Evolutionary conservation across 2,113 vertebrate species (phyloP), one percentile per base, ranked within the genome.

Genomic region (Thomomys bottae): DNA sequence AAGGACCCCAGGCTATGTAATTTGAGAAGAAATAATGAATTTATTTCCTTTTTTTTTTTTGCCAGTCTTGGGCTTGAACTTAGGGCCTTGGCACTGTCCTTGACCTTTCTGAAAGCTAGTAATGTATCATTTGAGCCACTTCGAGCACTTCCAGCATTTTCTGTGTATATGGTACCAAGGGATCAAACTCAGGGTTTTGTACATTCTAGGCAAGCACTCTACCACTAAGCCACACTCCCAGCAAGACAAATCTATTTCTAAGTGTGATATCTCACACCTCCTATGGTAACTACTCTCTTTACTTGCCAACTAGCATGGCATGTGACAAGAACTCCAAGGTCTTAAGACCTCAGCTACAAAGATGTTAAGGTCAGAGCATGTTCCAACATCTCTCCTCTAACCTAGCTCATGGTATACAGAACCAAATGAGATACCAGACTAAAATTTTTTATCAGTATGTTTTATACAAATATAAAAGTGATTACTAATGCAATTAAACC

Each of bases 181-280:
- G n/a, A n/a, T n/a, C n/a, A n/a, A n/a, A n/a, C n/a, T n/a, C n/a
- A n/a, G n/a, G n/a, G n/a, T n/a, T n/a, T n/a, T n/a, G n/a, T n/a
- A n/a, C n/a, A n/a, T n/a, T n/a, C n/a, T n/a, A n/a, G n/a, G n/a
- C n/a, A n/a, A n/a, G n/a, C n/a, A n/a, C n/a, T n/a, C n/a, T n/a
- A n/a, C n/a, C n/a, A n/a, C n/a, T n/a, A n/a, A n/a, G n/a, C n/a
- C n/a, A n/a, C n/a, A n/a, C n/a, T n/a, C n/a, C n/a, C n/a, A n/a
- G n/a, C n/a, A n/a, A n/a, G n/a, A n/a, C n/a, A n/a, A n/a, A n/a
- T 36, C 36, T 67, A 81, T 61, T 78, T 89, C 90, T 73, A 87
- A 87, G 57, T 12, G 18, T 87, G 57, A 40, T 0, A 40, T 14
- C 54, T 45, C n/a, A 83, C 28, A 72, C 81, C 77, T 68, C 67